Conservation (phyloP, 2,113 vertebrate species). For the Alosa alosa region DNA sequence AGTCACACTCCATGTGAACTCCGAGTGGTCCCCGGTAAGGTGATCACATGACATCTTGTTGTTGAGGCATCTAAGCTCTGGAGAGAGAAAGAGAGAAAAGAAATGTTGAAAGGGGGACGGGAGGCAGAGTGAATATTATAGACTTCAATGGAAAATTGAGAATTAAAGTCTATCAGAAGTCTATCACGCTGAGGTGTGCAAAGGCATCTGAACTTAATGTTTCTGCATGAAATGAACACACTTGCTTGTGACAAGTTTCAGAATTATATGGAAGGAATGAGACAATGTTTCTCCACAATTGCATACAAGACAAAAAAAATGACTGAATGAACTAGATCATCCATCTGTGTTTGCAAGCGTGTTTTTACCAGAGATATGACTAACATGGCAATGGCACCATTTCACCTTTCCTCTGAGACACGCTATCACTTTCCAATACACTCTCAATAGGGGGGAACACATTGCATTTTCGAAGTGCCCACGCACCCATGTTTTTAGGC, state of each 20-base stretch:
- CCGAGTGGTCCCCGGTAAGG: constrained; percentile 48
- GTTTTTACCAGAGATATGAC: background rate
- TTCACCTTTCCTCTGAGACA: background rate
- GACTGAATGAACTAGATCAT: too few species aligned
- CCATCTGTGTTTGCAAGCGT: background rate
- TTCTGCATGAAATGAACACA: background rate
- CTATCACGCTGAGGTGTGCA: too few species aligned
- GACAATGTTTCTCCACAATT: too few species aligned
- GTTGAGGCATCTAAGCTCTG: constrained; percentile 56
- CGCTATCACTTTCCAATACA: too few species aligned
- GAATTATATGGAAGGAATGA: background rate
- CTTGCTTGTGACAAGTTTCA: background rate
- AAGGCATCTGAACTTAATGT: background rate
- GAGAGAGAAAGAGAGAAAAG: constrained; percentile 5
- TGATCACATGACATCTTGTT: constrained; percentile 56
- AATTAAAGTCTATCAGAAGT: too few species aligned
- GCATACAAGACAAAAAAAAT: too few species aligned
- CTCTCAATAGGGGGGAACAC: too few species aligned
- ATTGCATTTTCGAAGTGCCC: background rate
- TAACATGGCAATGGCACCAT: background rate
- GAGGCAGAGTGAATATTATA: too few species aligned
- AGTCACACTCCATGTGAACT: constrained; percentile 73
- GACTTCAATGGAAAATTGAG: too few species aligned
- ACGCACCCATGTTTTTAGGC: background rate
- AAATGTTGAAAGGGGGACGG: background rate